Conservation (phyloP, 1,140 invertebrate species). For the Drosophila varians region DNA sequence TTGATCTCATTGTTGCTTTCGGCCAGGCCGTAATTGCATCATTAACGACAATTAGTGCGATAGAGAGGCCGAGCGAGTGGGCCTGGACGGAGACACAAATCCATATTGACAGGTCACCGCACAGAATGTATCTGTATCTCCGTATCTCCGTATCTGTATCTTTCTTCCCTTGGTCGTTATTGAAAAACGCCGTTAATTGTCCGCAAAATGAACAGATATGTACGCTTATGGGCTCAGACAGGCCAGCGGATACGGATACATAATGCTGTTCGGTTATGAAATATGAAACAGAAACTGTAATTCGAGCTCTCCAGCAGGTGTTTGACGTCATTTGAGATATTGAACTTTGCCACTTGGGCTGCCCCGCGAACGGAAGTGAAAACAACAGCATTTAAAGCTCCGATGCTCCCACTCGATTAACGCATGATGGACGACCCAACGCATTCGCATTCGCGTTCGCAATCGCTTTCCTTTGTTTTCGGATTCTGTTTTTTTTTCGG, state of each 20-base stretch:
- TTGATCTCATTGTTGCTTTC: constrained; percentile 36
- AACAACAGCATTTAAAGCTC: constrained; percentile 33
- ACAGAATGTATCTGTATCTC: constrained; percentile 14
- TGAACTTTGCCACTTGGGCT: constrained; percentile 30
- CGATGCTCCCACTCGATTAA: constrained; percentile 53
- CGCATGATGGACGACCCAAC: constrained; percentile 68
- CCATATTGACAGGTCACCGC: constrained; percentile 34
- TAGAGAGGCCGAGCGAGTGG: neutral
- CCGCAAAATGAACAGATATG: constrained; percentile 25
- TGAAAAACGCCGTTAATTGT: constrained; percentile 39
- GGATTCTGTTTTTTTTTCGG: constrained; percentile 22
- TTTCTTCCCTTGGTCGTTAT: constrained; percentile 24
- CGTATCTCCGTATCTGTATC: neutral
- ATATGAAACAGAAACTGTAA: constrained; percentile 24
- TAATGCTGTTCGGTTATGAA: constrained; percentile 30
- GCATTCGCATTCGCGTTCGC: constrained; percentile 26
- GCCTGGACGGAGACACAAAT: constrained; percentile 15
- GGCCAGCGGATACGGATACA: constrained; percentile 25
- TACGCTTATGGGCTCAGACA: constrained; percentile 26
- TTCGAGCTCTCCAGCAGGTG: constrained; percentile 23
- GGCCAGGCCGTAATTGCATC: constrained; percentile 39
- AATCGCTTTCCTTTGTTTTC: too few relatives aligned
- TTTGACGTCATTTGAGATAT: constrained; percentile 16
- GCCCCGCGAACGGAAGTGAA: constrained; percentile 38
- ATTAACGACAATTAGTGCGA: constrained; percentile 44